Conservation (phyloP, 2,888 invertebrate genomes). For the Lycia hirtaria region DNA sequence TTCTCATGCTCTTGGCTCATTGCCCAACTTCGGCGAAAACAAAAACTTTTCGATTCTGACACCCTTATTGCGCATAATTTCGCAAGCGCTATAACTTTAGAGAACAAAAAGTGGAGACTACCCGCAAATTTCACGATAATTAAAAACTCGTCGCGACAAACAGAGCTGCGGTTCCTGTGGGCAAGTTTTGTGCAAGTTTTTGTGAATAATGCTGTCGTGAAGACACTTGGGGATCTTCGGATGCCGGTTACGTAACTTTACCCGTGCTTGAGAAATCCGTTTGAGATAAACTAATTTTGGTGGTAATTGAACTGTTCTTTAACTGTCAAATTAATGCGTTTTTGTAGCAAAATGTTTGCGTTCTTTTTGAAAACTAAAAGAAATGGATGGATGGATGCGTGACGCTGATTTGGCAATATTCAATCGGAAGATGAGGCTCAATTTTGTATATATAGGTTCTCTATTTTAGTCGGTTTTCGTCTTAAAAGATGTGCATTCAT, state of each 20-base stretch:
- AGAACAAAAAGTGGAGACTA: conserved; percentile 20
- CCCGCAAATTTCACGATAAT: conserved; percentile 34
- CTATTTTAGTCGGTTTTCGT: too few species aligned
- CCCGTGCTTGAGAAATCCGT: conserved; percentile 20
- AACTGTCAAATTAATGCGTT: too few species aligned
- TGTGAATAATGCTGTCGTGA: conserved; percentile 51
- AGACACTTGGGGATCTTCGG: conserved; percentile 42
- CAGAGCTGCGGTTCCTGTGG: conserved; percentile 43
- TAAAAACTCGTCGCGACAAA: conserved; percentile 40
- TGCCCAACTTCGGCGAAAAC: conserved; percentile 14
- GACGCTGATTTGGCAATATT: too few species aligned
- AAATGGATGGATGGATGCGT: too few species aligned
- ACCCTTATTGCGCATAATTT: conserved; percentile 17
- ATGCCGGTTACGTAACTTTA: conserved; percentile 38
- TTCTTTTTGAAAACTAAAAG: too few species aligned
- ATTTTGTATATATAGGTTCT: too few species aligned
- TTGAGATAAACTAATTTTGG: conserved; percentile 15
- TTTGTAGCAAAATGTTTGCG: too few species aligned
- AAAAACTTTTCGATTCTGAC: conserved; percentile 16
- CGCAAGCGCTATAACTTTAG: conserved; percentile 24
- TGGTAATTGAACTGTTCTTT: background rate
- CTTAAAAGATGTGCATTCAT: too few species aligned
- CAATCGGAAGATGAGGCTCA: too few species aligned
- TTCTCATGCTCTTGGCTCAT: conserved; percentile 10
- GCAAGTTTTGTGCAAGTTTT: conserved; percentile 43